Conservation (phyloP, 2,797 vertebrate species). For the Tarsius wallacei region DNA sequence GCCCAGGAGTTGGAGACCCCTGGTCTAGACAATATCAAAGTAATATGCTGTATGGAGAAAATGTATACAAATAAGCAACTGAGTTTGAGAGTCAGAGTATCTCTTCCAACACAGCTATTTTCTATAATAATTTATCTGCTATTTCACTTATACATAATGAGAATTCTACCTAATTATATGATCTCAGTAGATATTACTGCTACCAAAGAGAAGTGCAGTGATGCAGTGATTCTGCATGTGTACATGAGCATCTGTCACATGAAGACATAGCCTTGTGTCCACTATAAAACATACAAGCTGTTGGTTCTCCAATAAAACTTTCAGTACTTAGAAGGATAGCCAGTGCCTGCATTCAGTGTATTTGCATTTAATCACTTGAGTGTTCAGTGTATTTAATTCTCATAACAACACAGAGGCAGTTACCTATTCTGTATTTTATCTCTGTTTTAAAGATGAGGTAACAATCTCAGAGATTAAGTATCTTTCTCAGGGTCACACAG, state of each 20-base stretch:
- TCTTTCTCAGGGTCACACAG: neutral
- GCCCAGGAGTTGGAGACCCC: no score
- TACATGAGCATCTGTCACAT: neutral
- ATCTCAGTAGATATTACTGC: neutral
- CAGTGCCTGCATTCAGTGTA: neutral
- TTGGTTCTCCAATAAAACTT: neutral
- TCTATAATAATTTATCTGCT: neutral
- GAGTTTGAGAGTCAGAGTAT: neutral
- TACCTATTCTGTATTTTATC: neutral
- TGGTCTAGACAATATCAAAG: slow-evolving; percentile 25
- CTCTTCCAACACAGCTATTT: neutral
- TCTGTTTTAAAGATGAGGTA: slow-evolving; percentile 34
- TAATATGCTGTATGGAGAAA: neutral
- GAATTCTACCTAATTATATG: neutral
- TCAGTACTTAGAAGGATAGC: neutral
- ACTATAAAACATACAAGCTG: neutral
- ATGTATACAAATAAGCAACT: slow-evolving; percentile 9
- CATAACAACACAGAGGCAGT: neutral
- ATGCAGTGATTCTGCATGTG: neutral
- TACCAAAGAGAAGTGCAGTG: neutral
- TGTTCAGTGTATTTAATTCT: neutral
- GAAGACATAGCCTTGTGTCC: neutral
- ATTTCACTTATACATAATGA: neutral
- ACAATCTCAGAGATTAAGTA: neutral
- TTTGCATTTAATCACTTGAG: neutral